phyloP scores from a whole-genome alignment of 2,888 invertebrate species.

The Ectemnius cavifrons region DNA sequence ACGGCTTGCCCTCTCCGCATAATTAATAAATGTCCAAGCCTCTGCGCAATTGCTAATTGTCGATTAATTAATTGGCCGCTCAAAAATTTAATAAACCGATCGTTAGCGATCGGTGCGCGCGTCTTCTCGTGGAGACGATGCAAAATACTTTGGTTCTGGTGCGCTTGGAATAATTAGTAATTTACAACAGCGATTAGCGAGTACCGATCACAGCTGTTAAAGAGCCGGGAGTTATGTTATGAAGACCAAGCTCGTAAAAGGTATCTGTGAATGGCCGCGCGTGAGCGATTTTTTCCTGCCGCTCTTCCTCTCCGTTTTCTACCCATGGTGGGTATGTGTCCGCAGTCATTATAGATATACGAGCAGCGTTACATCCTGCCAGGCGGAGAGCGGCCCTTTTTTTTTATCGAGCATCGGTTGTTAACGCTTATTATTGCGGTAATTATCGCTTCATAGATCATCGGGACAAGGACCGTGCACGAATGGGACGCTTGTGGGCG shows the following conservation, averaged over 20 bases:
- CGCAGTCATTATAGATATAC: slow-evolving; percentile 4
- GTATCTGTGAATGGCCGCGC: neutral
- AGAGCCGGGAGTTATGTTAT: neutral
- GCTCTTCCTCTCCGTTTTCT: neutral
- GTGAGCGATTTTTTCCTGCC: slow-evolving; percentile 9
- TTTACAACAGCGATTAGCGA: slow-evolving; percentile 30
- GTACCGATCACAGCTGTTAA: slow-evolving; percentile 13
- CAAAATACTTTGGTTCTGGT: no score
- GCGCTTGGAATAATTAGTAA: slow-evolving; percentile 30
- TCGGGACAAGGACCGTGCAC: neutral
- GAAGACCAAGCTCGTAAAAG: neutral
- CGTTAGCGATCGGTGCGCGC: slow-evolving; percentile 28
- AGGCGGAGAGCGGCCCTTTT: neutral
- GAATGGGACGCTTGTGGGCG: slow-evolving; percentile 2
- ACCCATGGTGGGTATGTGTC: neutral
- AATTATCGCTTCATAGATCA: slow-evolving; percentile 8
- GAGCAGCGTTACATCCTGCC: neutral
- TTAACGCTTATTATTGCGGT: slow-evolving; percentile 8
- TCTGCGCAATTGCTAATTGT: slow-evolving; percentile 42
- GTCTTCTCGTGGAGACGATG: no score
- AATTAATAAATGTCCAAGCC: slow-evolving; percentile 51
- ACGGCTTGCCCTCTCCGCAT: slow-evolving; percentile 35
- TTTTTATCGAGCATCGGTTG: neutral
- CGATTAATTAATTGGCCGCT: slow-evolving; percentile 49
- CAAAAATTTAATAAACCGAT: slow-evolving; percentile 37